Percentiles rank a stretch among this genome's conserved stretches.
Evolutionary conservation across 2,888 invertebrate genomes (phyloP).

Genomic region (Megaustenia siamemsis): DNA sequence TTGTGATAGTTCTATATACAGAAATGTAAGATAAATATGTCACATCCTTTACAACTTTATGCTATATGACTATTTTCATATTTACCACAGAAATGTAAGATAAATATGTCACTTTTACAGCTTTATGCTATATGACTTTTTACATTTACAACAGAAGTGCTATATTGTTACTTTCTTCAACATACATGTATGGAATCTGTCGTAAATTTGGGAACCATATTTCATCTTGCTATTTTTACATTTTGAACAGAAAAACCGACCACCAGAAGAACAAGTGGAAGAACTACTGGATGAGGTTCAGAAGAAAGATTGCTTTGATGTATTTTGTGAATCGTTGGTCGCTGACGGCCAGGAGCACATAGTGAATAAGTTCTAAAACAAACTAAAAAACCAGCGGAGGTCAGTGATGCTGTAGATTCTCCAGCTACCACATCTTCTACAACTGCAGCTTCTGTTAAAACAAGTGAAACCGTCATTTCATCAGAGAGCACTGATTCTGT

Average conservation of each 20-base stretch:
- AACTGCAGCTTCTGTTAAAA: conserved; percentile 1
- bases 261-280: conserved; percentile 69
- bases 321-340: conserved; percentile 71
- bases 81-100: no score
- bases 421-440: conserved; percentile 11
- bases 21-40: no score
- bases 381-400: not conserved
- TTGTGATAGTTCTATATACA: no score
- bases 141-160: no score
- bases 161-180: no score
- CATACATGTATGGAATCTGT: no score
- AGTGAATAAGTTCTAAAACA: conserved; percentile 57
- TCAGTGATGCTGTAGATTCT: not conserved
- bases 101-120: no score
- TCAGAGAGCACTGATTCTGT: conserved; percentile 7
- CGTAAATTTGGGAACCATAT: no score
- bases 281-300: conserved; percentile 68
- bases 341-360: conserved; percentile 69
- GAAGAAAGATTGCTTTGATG: conserved; percentile 66
- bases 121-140: no score
- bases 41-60: no score
- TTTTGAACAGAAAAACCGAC: conserved; percentile 40
- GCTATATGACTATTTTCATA: no score
- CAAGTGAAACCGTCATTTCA: conserved; percentile 9
- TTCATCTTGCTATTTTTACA: no score